A percentile compares a stretch with the other conserved stretches of the same genome.
phyloP scores from a whole-genome alignment of 2,888 invertebrate species.

The Mythimna ferrago region DNA sequence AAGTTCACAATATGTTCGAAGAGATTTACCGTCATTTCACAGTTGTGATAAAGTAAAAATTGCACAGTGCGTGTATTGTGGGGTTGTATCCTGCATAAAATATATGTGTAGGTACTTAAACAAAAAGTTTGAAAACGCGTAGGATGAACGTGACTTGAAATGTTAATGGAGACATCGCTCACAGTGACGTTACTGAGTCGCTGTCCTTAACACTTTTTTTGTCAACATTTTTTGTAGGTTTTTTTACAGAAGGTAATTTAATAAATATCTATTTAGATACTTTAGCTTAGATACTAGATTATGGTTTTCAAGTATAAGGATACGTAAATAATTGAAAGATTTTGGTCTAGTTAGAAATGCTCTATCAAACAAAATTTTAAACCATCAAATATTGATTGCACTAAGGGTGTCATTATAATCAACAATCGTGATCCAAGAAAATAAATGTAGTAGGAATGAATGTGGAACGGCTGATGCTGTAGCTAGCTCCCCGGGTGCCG shows the following conservation, averaged over 20 bases:
- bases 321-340: not conserved
- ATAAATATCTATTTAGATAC: conserved; percentile 5
- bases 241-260: conserved; percentile 26
- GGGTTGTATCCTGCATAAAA: conserved; percentile 48
- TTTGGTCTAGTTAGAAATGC: not conserved
- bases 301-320: not conserved
- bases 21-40: conserved; percentile 25
- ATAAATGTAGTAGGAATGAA: conserved; percentile 36
- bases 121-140: conserved; percentile 56
- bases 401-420: not conserved
- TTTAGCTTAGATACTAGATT: not conserved
- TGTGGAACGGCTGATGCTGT: conserved; percentile 60
- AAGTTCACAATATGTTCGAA: conserved; percentile 19
- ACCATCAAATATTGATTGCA: not conserved
- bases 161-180: conserved; percentile 47
- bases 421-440: conserved; percentile 1
- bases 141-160: conserved; percentile 59
- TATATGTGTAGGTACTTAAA: conserved; percentile 48
- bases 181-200: conserved; percentile 32
- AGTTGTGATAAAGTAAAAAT: conserved; percentile 50
- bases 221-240: conserved; percentile 28
- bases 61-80: conserved; percentile 42
- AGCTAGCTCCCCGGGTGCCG: conserved; percentile 37
- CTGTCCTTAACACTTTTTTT: conserved; percentile 44
- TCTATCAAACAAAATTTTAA: not conserved